phyloP scores from a whole-genome alignment of 2,797 vertebrate species.

The Acridotheres tristis region DNA sequence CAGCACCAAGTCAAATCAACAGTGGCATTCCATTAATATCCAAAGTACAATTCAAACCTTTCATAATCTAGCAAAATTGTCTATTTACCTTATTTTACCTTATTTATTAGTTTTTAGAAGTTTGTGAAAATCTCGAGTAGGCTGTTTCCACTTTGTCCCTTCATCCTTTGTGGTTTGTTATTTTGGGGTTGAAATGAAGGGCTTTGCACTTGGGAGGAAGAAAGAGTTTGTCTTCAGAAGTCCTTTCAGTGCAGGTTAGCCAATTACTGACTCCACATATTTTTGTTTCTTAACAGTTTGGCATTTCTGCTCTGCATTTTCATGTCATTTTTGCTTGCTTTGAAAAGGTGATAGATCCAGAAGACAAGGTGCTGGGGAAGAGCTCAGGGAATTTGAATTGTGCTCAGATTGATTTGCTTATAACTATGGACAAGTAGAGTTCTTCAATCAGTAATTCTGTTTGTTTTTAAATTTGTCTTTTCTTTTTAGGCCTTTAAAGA shows the following conservation, averaged over 20 bases:
- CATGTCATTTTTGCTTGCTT: neutral
- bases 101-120: neutral
- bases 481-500: neutral
- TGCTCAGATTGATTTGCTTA: neutral
- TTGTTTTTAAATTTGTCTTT: neutral
- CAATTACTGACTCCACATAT: neutral
- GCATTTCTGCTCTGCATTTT: neutral
- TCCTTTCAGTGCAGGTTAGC: neutral
- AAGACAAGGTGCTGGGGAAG: neutral
- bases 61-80: neutral
- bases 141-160: neutral
- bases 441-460: neutral
- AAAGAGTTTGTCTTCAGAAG: neutral
- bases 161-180: neutral
- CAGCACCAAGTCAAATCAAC: neutral
- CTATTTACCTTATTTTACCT: neutral
- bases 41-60: neutral
- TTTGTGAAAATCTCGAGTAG: neutral
- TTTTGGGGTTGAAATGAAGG: neutral
- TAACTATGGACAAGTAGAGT: neutral
- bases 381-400: neutral
- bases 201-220: neutral
- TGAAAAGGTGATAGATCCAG: neutral
- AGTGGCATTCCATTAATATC: neutral
- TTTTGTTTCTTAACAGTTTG: neutral